Base-by-base conservation (phyloP, 2,888 invertebrate species). In the Polydrusus cervinus region DNA sequence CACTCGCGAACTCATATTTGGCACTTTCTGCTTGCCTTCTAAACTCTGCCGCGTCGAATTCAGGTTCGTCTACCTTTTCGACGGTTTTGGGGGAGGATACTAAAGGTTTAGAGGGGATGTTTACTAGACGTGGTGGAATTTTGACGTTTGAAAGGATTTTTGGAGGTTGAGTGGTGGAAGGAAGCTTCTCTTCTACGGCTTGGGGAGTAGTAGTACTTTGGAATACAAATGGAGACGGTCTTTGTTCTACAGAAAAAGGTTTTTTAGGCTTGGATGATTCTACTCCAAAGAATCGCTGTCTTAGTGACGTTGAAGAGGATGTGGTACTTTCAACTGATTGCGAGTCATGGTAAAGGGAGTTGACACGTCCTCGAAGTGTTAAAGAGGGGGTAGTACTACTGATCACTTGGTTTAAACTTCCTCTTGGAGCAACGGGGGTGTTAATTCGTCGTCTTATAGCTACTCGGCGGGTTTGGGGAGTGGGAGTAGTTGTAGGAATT, bases 1-100 rank as follows among this genome's bases (percentile, higher is more conserved):
- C 80, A n/a, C 86, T 82, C 1, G 85, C 83, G 79, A 88, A 89
- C 51, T 83, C 80, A 81, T 88, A 89, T 60, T 86, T 81, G 43
- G 88, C 88, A 74, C 80, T 85, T 69, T 80, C 81, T 1, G 81
- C 80, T 66, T 82, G 82, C 10, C 74, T 70, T 67, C 62, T 77
- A 16, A 72, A 74, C 14, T 57, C 72, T 8, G 43, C 71, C 30
- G 72, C 79, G 16, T 74, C 75, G 20, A 67, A 66, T 57, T 71
- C 34, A 0, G n/a, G 13, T 18, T 13, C 16, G 45, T 0, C 14
- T 14, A 18, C 14, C 11, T 25, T 64, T 25, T 16, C 18, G 2
- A 11, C 34, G 16, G 30, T 18, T 25, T 25, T 20, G 30, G 65
- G 30, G 3, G 64, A 7, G 0, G 14, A 0, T 69, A 43, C 38